Evolutionary conservation across 2,797 vertebrate species (phyloP).

Genomic region (Cetoscarus ocellatus): DNA sequence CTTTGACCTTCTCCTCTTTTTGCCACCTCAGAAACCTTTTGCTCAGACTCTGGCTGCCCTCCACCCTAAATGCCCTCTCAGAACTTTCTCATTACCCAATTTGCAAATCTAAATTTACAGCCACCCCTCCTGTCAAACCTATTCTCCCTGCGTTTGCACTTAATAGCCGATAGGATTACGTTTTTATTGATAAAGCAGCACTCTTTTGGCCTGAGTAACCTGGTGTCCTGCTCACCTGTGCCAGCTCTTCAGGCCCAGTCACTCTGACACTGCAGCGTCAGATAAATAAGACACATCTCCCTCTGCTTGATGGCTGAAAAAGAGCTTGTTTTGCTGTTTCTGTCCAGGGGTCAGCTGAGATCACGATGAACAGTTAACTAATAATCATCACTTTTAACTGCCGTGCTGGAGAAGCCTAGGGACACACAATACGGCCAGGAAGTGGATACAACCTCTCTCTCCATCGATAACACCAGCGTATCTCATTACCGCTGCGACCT

Average conservation of each 20-base stretch:
- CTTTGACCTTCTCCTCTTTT: conserved; percentile 46
- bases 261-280: conserved; percentile 58
- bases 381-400: conserved; percentile 78
- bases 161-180: conserved; percentile 71
- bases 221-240: conserved; percentile 59
- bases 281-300: conserved; percentile 51
- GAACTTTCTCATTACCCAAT: conserved; percentile 43
- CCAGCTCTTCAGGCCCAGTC: conserved; percentile 62
- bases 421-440: conserved; percentile 73
- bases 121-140: conserved; percentile 52
- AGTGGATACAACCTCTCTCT: conserved; percentile 67
- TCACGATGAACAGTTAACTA: conserved; percentile 85
- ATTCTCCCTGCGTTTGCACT: conserved; percentile 65
- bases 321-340: conserved; percentile 49
- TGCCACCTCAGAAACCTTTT: background rate
- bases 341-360: conserved; percentile 27
- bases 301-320: conserved; percentile 25
- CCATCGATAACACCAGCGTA: conserved; percentile 74
- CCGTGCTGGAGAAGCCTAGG: conserved; percentile 56
- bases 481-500: conserved; percentile 80
- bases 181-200: conserved; percentile 80
- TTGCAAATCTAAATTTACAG: conserved; percentile 77
- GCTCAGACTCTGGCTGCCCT: conserved; percentile 59
- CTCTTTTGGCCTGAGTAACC: conserved; percentile 67
- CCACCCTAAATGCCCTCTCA: conserved; percentile 44